Evolutionary conservation across 1,140 invertebrate species (phyloP), one percentile per base, ranked within the genome.

Genomic region (Drosophila yakuba): DNA sequence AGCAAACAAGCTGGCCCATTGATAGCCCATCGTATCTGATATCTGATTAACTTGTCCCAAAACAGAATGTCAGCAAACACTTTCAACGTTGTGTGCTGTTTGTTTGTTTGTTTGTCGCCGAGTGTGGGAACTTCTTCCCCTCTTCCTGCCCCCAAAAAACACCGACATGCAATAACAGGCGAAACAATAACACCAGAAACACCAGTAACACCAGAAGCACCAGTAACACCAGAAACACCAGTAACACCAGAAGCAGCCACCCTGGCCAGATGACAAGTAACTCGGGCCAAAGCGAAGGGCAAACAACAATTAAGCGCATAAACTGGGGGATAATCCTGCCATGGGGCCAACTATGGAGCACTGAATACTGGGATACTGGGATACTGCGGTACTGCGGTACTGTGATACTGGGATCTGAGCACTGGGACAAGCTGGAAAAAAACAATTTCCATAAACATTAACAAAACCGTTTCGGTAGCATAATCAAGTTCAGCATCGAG

Each of bases 371-470:
- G 4, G 25, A 25, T 44, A 20, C 43, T 20, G 43, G 8, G 14
- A 11, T 11, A 1, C 23, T 25, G 6, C n/a, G n/a, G n/a, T n/a
- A n/a, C n/a, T n/a, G n/a, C n/a, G n/a, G n/a, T 44, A 20, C 43
- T 20, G 43, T 7, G 14, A 11, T 11, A 1, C 23, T 25, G 6
- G 25, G 20, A 14, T n/a, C 28, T n/a, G n/a, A 25, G 15, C 8
- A 23, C 7, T 32, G 32, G 8, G 32, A 32, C 8, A 10, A 55
- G 20, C 44, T 45, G 39, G 38, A 60, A 51, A 48, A 78, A 88
- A 76, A 76, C 64, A 88, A 86, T 88, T 86, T 86, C 71, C 83
- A 86, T 86, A 86, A 88, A 76, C 79, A 86, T 76, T 73, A 79
- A 88, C 71, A 86, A 88, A 57, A 71, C 36, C 83, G 80, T 67